Evolutionary conservation across 2,113 vertebrate species (phyloP).

Genomic region (Echinops telfairi): DNA sequence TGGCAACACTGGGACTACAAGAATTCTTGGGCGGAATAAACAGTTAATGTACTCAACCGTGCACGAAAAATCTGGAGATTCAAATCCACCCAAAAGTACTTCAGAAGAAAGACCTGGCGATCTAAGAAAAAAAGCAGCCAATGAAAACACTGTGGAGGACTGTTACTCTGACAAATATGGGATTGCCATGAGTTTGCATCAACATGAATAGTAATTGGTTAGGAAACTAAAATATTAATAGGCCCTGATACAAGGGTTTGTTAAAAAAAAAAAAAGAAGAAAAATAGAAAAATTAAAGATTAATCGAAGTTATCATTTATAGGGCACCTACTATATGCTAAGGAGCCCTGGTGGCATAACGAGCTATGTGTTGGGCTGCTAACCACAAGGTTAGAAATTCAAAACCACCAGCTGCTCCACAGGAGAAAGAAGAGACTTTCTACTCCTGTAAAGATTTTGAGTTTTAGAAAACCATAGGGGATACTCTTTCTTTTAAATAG

Average conservation of each 20-base stretch:
- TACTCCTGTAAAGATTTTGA: too few species aligned
- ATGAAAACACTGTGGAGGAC: not conserved
- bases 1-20: not conserved
- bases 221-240: not conserved
- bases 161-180: not conserved
- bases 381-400: too few species aligned
- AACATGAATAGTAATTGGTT: not conserved
- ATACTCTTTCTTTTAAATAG: too few species aligned
- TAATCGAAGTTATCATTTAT: constrained; percentile 6
- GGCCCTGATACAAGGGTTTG: too few species aligned
- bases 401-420: too few species aligned
- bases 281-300: too few species aligned
- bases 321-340: not conserved
- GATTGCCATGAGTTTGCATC: not conserved
- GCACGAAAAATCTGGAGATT: not conserved
- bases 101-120: not conserved
- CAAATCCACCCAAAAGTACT: not conserved
- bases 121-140: not conserved
- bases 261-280: too few species aligned
- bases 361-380: too few species aligned
- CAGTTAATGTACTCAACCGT: not conserved
- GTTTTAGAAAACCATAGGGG: too few species aligned
- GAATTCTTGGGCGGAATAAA: not conserved
- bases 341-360: too few species aligned
- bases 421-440: too few species aligned